phyloP scores from a whole-genome alignment of 2,797 vertebrate species.

The Pteronotus mesoamericanus region DNA sequence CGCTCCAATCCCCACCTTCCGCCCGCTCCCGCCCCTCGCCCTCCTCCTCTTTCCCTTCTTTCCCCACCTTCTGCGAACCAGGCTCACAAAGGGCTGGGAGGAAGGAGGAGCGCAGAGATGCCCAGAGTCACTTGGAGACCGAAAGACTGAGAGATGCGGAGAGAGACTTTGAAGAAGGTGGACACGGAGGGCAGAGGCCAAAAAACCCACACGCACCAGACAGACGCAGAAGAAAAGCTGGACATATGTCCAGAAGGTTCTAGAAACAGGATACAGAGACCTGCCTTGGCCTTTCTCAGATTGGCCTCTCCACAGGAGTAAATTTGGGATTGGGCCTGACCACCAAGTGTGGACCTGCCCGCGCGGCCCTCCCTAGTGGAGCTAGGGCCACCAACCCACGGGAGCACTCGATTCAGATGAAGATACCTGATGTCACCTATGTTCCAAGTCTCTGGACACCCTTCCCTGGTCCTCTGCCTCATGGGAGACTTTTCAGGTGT shows the following conservation, averaged over 20 bases:
- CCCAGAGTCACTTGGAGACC: constrained; percentile 29
- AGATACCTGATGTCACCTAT: background rate
- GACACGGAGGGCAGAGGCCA: background rate
- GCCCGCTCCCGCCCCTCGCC: constrained; percentile 56
- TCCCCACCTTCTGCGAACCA: constrained; percentile 54
- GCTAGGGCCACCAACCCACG: background rate
- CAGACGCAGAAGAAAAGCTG: background rate
- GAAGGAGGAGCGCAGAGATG: background rate
- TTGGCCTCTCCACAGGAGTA: background rate
- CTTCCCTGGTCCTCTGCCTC: background rate
- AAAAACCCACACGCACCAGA: background rate
- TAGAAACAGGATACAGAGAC: background rate
- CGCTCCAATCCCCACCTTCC: constrained; percentile 67
- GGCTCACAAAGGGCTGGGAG: background rate
- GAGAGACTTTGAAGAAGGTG: background rate
- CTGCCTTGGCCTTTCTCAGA: background rate
- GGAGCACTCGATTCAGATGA: background rate
- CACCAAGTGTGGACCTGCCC: background rate
- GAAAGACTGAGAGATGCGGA: background rate
- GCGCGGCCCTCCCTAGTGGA: background rate
- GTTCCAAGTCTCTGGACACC: background rate
- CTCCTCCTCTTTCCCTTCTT: constrained; percentile 50
- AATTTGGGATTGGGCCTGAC: background rate
- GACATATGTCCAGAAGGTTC: background rate
- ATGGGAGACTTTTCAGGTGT: background rate